phyloP scores from a whole-genome alignment of 2,797 vertebrate genomes.

The Okamejei kenojei region DNA sequence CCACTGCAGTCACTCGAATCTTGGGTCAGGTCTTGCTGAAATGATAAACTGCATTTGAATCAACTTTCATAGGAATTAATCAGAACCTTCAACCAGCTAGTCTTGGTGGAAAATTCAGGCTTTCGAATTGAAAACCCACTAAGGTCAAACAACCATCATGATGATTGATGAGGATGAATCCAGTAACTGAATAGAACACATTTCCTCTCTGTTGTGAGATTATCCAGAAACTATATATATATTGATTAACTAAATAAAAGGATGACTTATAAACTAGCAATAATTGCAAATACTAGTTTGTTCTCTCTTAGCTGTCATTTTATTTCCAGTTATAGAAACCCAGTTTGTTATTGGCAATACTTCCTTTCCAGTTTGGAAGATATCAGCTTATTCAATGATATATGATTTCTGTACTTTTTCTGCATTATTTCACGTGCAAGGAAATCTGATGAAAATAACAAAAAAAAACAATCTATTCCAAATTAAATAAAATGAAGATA shows the following conservation, averaged over 20 bases:
- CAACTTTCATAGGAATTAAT: conserved; percentile 24
- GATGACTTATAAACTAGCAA: conserved; percentile 29
- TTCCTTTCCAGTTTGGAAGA: neutral
- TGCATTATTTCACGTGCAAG: neutral
- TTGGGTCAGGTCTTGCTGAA: conserved; percentile 14
- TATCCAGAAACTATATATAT: conserved; percentile 32
- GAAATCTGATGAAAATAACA: neutral
- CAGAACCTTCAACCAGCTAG: neutral
- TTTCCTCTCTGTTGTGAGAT: conserved; percentile 23
- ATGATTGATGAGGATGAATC: conserved; percentile 27
- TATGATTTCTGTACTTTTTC: neutral
- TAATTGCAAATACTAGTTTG: conserved; percentile 15
- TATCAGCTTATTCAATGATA: neutral
- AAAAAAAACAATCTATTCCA: neutral
- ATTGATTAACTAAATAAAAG: conserved; percentile 21
- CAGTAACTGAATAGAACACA: conserved; percentile 16
- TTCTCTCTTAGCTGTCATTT: neutral
- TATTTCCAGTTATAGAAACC: neutral
- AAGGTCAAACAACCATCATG: conserved; percentile 26
- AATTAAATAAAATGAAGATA: neutral
- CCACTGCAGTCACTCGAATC: neutral
- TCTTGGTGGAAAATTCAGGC: conserved; percentile 15
- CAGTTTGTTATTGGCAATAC: neutral
- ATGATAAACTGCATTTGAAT: conserved; percentile 36
- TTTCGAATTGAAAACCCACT: conserved; percentile 34